These are phyloP conservation scores for Ceratosolen fusciceps DNA, from an alignment of 1,140 invertebrate genomes.

Conservation along the genomic window DNA sequence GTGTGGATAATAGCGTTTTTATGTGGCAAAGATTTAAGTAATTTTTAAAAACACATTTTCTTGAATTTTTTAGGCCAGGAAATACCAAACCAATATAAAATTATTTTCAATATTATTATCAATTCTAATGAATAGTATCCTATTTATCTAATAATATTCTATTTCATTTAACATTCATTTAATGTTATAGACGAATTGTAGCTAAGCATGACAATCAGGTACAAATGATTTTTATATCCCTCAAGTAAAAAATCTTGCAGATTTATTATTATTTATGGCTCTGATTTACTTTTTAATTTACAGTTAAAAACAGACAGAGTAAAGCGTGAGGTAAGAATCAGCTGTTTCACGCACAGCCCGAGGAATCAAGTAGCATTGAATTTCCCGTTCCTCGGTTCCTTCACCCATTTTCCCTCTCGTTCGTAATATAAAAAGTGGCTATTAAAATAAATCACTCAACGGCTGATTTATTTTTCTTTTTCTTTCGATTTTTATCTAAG, in stretches of 20 bases:
- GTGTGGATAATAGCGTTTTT: no score
- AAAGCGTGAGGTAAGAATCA: neutral
- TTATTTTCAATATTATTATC: no score
- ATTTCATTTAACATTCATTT: no score
- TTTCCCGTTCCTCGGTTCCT: neutral
- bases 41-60: no score
- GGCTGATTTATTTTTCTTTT: neutral
- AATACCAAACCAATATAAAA: no score
- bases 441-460: neutral
- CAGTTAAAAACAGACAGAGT: neutral
- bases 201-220: no score
- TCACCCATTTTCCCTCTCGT: neutral
- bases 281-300: neutral
- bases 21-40: no score
- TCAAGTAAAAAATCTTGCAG: neutral
- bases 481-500: neutral
- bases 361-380: neutral
- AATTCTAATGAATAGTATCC: no score
- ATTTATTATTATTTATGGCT: neutral
- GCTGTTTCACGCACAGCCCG: neutral
- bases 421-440: neutral
- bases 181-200: no score
- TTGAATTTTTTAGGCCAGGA: no score
- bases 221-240: neutral
- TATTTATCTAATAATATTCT: no score